phyloP scores from a whole-genome alignment of 2,113 vertebrate genomes.

The Micromys minutus region DNA sequence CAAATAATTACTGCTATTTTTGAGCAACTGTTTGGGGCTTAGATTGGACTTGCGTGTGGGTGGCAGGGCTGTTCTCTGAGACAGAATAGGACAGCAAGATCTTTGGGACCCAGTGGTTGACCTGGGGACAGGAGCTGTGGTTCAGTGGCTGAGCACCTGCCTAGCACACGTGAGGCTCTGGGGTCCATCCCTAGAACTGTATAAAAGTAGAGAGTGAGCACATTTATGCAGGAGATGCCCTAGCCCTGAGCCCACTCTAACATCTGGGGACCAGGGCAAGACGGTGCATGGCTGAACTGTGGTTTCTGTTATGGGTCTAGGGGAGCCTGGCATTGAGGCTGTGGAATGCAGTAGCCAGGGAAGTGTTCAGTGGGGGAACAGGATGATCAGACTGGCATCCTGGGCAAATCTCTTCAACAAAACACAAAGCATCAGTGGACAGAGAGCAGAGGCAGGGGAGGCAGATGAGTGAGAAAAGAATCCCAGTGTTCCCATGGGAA shows the following conservation, averaged over 20 bases:
- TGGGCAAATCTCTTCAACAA: neutral
- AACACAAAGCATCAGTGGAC: neutral
- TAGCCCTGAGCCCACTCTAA: neutral
- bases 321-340: neutral
- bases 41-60: neutral
- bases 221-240: neutral
- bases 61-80: neutral
- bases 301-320: too few species aligned
- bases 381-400: neutral
- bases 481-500: neutral
- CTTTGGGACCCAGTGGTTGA: neutral
- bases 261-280: neutral
- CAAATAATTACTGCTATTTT: neutral
- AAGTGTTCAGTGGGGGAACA: neutral
- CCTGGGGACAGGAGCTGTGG: neutral
- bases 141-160: neutral
- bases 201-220: neutral
- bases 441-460: neutral
- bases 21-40: neutral
- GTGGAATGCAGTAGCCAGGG: neutral
- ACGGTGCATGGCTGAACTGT: rapidly evolving
- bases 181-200: neutral
- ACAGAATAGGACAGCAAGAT: neutral
- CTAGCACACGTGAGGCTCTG: neutral
- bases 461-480: neutral